Evolutionary conservation across 2,888 invertebrate species (phyloP).

Genomic region (Plebejus melissa): DNA sequence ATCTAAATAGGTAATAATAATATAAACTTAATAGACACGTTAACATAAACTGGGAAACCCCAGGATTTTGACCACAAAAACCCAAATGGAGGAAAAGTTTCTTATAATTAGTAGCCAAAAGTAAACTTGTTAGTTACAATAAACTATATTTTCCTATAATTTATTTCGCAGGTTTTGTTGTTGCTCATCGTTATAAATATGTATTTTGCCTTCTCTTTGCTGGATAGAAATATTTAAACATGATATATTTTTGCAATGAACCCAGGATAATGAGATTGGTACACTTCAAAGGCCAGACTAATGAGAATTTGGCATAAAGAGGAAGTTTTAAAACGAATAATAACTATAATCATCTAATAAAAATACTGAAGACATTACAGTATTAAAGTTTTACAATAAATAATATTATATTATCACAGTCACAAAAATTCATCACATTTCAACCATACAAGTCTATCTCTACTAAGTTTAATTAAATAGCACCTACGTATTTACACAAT

Average conservation of each 20-base stretch:
- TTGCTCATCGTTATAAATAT: too few relatives aligned
- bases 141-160: too few relatives aligned
- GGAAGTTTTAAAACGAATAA: not conserved
- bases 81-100: not conserved
- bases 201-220: too few relatives aligned
- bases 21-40: not conserved
- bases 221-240: too few relatives aligned
- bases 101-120: not conserved
- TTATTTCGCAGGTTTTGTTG: too few relatives aligned
- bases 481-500: not conserved
- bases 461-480: not conserved
- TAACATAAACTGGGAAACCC: not conserved
- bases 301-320: not conserved
- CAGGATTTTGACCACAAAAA: not conserved
- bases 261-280: too few relatives aligned
- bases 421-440: not conserved
- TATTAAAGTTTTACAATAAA: not conserved
- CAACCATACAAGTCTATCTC: not conserved
- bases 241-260: too few relatives aligned
- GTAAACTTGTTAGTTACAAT: too few relatives aligned
- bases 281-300: not conserved
- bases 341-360: not conserved
- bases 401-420: not conserved
- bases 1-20: not conserved
- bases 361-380: not conserved